Base-by-base conservation (phyloP, 2,888 invertebrate species). In the Mythimna vitellina region DNA sequence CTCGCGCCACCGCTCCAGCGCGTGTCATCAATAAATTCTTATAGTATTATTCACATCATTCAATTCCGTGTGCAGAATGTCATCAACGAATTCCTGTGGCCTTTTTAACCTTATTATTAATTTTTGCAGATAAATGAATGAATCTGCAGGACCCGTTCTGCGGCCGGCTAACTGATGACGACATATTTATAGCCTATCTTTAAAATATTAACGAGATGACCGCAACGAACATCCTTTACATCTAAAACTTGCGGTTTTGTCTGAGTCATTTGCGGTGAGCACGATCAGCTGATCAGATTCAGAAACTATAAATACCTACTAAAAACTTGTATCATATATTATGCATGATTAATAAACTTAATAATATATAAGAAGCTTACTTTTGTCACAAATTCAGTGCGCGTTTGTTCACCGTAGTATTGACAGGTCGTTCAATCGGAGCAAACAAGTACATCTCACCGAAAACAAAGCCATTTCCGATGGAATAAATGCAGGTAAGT, bases 401-500 rank as follows among this genome's bases (percentile, higher is more conserved):
- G 51, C 61, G n/a, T 22, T 58, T 35, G 7, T 29, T 38, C 22
- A n/a, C 29, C 49, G 7, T 14, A 25, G 8, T 32, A n/a, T 46
- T 25, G 54, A 62, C 9, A 46, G 42, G 22, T 14, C 29, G 29
- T 14, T 32, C 9, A 35, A 35, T 42, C 3, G 42, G 9, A 46
- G 20, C 1, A 6, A 53, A 22, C n/a, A 49, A 61, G 32, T 46
- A 22, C 29, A 20, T 12, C 22, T 8, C 49, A 35, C 46, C n/a
- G 0, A 46, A 51, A 63, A 58, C 12, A 1, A 49, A 14, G 7
- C 8, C 0, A 46, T 53, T 62, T 53, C 29, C 57, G 74, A 57
- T 17, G 53, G 29, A 80, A 68, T 35, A 1, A 51, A 70, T 22
- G 57, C 14, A 49, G 62, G 9, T 63, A 22, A 58, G 35, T 53